Percentiles rank a stretch among this genome's conserved stretches.
phyloP scores from a whole-genome alignment of 2,888 invertebrate species.

The Gymnocheta viridis region DNA sequence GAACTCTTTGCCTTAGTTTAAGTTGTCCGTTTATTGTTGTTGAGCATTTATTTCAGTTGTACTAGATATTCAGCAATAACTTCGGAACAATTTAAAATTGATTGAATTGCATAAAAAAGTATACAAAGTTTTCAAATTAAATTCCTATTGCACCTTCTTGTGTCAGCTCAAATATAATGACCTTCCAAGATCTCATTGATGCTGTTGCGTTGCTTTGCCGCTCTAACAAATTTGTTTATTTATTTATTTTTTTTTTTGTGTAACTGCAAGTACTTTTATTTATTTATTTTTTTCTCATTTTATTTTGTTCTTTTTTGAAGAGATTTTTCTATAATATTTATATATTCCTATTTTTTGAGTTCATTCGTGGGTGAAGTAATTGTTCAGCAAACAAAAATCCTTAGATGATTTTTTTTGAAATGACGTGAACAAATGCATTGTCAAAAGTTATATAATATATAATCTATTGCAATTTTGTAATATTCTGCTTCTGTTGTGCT shows the following conservation, averaged over 20 bases:
- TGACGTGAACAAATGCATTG: conserved; percentile 35
- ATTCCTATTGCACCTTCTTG: conserved; percentile 43
- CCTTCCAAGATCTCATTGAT: conserved; percentile 4
- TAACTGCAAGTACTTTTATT: conserved; percentile 13
- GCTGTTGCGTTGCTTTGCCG: neutral
- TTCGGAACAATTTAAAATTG: conserved; percentile 38
- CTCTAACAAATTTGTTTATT: neutral
- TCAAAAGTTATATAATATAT: conserved; percentile 4
- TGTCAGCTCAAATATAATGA: conserved; percentile 48
- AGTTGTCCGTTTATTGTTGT: no score
- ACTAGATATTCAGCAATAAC: conserved; percentile 9
- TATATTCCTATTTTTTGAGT: conserved; percentile 23
- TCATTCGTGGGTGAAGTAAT: conserved; percentile 40
- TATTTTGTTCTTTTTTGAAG: neutral
- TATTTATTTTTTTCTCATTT: conserved; percentile 21
- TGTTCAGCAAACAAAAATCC: conserved; percentile 28
- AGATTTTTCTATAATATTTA: neutral
- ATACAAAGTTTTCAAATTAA: conserved; percentile 43
- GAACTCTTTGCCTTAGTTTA: neutral
- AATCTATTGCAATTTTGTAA: conserved; percentile 9
- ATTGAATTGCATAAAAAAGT: conserved; percentile 47
- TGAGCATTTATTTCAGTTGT: neutral
- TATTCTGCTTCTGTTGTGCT: no score
- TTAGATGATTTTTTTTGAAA: conserved; percentile 33
- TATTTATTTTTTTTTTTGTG: neutral